Base-by-base conservation (phyloP, 2,888 invertebrate genomes). In the Elegia similella region DNA sequence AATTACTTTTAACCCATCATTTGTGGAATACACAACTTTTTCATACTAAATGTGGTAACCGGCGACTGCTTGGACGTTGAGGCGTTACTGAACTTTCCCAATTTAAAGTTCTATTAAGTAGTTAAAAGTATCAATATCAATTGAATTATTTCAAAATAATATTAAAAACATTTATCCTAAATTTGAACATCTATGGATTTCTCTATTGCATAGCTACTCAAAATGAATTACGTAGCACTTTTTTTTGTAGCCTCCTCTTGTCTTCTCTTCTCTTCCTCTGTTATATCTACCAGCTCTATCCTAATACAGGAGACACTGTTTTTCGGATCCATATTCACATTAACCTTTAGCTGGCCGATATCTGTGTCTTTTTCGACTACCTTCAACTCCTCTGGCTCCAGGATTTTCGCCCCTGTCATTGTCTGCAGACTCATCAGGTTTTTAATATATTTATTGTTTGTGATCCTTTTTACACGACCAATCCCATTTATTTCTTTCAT, bases 401-500 rank as follows among this genome's bases (percentile, higher is more conserved):
- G 47, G 2, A 88, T 52, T 13, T 70, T 66, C 0, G 62, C 48
- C 0, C 83, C 80, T 0, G 82, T 76, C 0, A 66, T 55, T 1
- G 65, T 67, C 60, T 86, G 80, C 57, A 82, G 64, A 0, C 62
- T 58, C 52, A 77, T 72, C 2, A 87, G 66, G 13, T 80, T 81
- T 16, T 75, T 73, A 6, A 87, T 75, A 78, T 82, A 83, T 53
- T 77, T 82, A 46, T 78, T 66, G 62, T 86, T 85, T 7, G 66
- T 75, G 5, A 86, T 80, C 7, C 38, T 53, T 15, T 23, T 42
- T 8, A 42, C 17, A n/a, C n/a, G 23, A 23, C 23, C 23, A 1
- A 57, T 43, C 7, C 68, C 64, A 0, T 62, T 60, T 0, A 63
- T 60, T 7, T 63, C 60, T 48, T 55, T 60, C 12, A 84, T 60